Conservation (phyloP, 1,140 invertebrate genomes). For the Apocrypta bakeri region DNA sequence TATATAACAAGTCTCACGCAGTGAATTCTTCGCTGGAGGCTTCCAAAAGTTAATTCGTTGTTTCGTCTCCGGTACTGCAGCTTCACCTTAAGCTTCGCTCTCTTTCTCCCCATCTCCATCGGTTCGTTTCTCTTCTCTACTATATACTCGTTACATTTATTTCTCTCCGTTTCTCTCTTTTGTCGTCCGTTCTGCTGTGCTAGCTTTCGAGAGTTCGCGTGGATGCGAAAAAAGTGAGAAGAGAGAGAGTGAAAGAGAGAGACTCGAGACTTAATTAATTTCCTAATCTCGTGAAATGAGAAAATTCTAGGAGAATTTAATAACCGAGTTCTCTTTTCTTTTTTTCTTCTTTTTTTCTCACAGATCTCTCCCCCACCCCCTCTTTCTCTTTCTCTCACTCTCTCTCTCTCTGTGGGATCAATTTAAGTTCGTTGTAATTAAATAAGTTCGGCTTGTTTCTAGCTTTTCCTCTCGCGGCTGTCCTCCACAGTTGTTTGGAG, state of each 20-base stretch:
- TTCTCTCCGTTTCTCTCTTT: conserved; percentile 49
- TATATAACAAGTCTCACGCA: conserved; percentile 32
- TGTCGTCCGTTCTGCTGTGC: conserved; percentile 55
- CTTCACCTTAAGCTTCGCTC: conserved; percentile 15
- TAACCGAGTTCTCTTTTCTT: not conserved
- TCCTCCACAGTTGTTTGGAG: not conserved
- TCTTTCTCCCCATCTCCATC: conserved; percentile 32
- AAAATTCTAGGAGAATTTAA: not conserved
- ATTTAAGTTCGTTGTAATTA: not conserved
- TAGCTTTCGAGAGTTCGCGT: conserved; percentile 11
- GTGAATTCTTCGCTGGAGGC: conserved; percentile 6
- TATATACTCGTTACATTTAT: conserved; percentile 54
- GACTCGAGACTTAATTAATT: not conserved
- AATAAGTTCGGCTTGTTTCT: not conserved
- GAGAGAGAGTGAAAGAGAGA: not conserved
- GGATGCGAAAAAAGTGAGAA: not conserved
- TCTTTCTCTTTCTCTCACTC: not conserved
- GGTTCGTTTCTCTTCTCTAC: conserved; percentile 50
- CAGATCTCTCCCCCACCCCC: no score
- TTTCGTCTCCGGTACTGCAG: conserved; percentile 25
- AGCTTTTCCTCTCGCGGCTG: not conserved
- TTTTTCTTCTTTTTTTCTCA: not conserved
- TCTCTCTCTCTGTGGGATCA: conserved; percentile 6
- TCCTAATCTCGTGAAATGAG: conserved; percentile 1
- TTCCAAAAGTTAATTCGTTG: conserved; percentile 43